These are phyloP conservation scores for Stichodactyla mertensii DNA, from an alignment of 64 coral and sea anemone genomes.

Conservation along the genomic window DNA sequence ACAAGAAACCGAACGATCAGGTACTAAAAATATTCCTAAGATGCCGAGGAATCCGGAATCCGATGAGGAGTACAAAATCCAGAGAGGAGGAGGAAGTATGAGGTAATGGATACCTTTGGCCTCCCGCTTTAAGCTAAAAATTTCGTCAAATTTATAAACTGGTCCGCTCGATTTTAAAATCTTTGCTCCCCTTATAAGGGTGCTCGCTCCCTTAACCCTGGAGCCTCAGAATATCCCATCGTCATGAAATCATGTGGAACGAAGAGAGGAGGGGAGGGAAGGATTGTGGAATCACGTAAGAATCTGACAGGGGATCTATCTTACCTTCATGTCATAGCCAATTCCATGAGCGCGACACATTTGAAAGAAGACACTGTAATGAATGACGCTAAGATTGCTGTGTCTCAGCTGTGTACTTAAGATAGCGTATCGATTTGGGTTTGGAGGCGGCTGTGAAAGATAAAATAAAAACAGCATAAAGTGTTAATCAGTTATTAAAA, in stretches of 20 bases:
- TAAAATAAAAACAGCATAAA: not conserved
- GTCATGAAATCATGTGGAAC: too few relatives aligned
- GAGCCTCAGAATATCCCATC: not conserved
- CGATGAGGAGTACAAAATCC: too few relatives aligned
- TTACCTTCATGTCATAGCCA: constrained; percentile 95
- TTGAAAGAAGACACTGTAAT: constrained; percentile 98
- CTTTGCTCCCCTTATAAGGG: too few relatives aligned
- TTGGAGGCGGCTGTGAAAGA: constrained; percentile 70
- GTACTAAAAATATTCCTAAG: too few relatives aligned
- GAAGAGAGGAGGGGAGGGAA: too few relatives aligned
- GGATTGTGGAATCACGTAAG: not conserved
- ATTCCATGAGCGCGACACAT: constrained; percentile 99
- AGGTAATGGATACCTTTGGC: too few relatives aligned
- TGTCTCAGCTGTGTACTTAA: constrained; percentile 74
- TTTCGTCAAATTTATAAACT: too few relatives aligned
- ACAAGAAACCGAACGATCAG: not conserved
- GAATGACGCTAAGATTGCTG: constrained; percentile 96
- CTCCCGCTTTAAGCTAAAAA: too few relatives aligned
- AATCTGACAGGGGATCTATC: not conserved
- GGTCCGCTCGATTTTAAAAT: too few relatives aligned
- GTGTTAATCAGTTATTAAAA: not conserved
- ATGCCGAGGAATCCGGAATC: too few relatives aligned
- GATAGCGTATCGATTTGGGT: constrained; percentile 92
- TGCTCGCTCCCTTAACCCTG: too few relatives aligned
- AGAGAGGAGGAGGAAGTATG: too few relatives aligned